These are phyloP conservation scores for Echinarachnius parma DNA, from an alignment of 53 echinoderm and acorn worm species.

Conservation along the genomic window DNA sequence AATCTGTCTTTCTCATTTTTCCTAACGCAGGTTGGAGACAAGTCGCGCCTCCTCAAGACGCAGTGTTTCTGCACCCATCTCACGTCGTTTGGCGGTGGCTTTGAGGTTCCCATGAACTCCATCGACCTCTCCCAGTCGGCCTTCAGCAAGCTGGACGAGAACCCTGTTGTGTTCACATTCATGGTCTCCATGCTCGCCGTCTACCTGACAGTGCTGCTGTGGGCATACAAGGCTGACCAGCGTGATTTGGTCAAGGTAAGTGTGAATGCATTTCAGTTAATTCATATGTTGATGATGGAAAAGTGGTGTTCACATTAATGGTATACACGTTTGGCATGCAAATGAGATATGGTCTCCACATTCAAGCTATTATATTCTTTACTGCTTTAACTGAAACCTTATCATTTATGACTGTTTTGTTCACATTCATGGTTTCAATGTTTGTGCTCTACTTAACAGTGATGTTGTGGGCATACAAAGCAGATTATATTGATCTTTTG, in stretches of 20 bases:
- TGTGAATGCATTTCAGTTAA: neutral
- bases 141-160: conserved; percentile 85
- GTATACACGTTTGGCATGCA: too few relatives aligned
- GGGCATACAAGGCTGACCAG: conserved; percentile 85
- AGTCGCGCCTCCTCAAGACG: conserved; percentile 50
- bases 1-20: neutral
- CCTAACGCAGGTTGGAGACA: conserved; percentile 47
- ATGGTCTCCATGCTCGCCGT: conserved; percentile 64
- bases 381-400: too few relatives aligned
- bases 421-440: conserved; percentile 71
- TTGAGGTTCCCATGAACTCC: conserved; percentile 82
- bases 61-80: conserved; percentile 70
- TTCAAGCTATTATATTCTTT: too few relatives aligned
- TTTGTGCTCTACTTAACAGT: conserved; percentile 63
- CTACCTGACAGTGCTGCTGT: conserved; percentile 65
- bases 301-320: neutral
- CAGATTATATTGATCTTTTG: conserved; percentile 31
- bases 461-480: conserved; percentile 79
- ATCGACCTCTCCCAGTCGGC: conserved; percentile 77
- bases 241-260: conserved; percentile 62
- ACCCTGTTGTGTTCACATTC: conserved; percentile 84
- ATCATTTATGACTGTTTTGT: too few relatives aligned
- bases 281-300: neutral
- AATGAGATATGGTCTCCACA: too few relatives aligned
- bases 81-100: conserved; percentile 81